Percentiles rank a stretch among this genome's conserved stretches.
Conservation (phyloP, 2,888 invertebrate genomes). For the Thereva unica region DNA sequence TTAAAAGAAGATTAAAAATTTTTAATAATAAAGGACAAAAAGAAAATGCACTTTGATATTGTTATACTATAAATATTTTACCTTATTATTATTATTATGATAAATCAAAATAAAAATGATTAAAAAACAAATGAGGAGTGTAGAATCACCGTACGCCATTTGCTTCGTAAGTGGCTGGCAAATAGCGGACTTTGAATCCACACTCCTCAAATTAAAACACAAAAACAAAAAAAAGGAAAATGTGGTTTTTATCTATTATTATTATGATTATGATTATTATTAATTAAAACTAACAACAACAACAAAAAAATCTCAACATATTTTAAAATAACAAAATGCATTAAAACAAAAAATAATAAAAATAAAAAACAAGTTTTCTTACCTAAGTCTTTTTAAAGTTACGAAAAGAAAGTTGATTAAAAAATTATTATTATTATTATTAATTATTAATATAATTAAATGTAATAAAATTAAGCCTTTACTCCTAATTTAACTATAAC, state of each 20-base stretch:
- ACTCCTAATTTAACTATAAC: conserved; percentile 29
- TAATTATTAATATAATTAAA: conserved; percentile 14
- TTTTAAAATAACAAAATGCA: conserved; percentile 2
- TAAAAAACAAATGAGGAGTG: no score
- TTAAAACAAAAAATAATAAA: no score
- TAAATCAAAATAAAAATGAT: no score
- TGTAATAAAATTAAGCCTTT: conserved; percentile 31
- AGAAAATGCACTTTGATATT: conserved; percentile 41
- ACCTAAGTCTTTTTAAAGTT: conserved; percentile 26
- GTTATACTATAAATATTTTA: conserved; percentile 40
- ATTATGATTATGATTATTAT: conserved; percentile 6
- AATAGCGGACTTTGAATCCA: no score
- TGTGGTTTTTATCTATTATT: conserved; percentile 32
- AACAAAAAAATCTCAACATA: conserved; percentile 27
- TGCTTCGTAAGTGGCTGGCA: no score
- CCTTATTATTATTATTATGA: conserved; percentile 23
- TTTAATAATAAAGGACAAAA: conserved; percentile 12
- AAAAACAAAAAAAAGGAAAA: conserved; percentile 25
- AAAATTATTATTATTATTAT: conserved; percentile 15
- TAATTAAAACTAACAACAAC: no score
- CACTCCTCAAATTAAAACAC: not conserved
- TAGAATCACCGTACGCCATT: no score
- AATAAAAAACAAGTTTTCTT: not conserved
- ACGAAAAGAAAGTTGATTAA: conserved; percentile 8
- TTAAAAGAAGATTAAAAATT: no score